Evolutionary conservation across 2,797 vertebrate genomes (phyloP).

Genomic region (Artibeus lituratus): DNA sequence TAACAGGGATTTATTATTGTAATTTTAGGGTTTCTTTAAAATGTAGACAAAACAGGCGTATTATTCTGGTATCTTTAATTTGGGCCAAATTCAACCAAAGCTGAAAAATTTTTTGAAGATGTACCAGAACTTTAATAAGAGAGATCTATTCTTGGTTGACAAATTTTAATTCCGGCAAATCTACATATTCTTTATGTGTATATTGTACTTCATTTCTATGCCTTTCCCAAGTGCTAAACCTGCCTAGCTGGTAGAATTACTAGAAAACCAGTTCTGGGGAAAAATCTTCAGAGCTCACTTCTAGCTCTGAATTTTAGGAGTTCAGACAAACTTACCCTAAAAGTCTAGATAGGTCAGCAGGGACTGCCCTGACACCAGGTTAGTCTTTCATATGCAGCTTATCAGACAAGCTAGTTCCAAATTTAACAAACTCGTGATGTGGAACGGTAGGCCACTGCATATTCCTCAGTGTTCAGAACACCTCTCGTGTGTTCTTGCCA

Average conservation of each 20-base stretch:
- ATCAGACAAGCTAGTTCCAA: not conserved
- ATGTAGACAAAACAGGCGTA: slow-evolving; percentile 11
- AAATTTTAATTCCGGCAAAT: slow-evolving; percentile 1
- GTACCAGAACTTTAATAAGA: not conserved
- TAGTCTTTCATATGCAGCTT: not conserved
- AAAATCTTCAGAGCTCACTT: not conserved
- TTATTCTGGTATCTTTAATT: slow-evolving; percentile 18
- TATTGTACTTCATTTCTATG: not conserved
- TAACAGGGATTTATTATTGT: not conserved
- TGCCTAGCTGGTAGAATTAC: not conserved
- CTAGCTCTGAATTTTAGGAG: no score
- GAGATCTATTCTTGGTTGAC: not conserved
- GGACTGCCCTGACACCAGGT: not conserved
- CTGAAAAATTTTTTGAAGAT: slow-evolving; percentile 7
- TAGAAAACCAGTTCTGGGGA: not conserved
- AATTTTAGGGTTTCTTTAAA: slow-evolving; percentile 4
- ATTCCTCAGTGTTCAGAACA: not conserved
- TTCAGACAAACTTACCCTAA: not conserved
- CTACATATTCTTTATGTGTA: not conserved
- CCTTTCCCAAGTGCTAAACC: not conserved
- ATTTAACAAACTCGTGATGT: not conserved
- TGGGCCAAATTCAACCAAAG: not conserved
- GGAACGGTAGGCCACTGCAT: not conserved
- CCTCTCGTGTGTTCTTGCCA: not conserved
- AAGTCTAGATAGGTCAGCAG: not conserved